phyloP scores from a whole-genome alignment of 1,140 invertebrate species.

The Archivesica marissinica region DNA sequence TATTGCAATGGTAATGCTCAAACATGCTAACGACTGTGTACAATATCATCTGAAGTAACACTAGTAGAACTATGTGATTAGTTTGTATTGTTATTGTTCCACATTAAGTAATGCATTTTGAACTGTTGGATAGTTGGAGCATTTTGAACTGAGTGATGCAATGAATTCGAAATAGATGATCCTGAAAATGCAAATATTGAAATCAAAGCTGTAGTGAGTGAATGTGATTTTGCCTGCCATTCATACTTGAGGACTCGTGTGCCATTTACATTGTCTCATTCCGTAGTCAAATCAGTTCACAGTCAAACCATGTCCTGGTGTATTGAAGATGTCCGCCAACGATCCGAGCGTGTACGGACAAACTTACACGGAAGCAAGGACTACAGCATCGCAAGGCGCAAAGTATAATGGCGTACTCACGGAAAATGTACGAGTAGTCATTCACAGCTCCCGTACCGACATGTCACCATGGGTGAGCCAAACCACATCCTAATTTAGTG shows the following conservation, averaged over 20 bases:
- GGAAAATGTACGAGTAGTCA: not conserved
- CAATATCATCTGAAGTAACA: no score
- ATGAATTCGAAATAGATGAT: no score
- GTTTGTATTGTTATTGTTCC: no score
- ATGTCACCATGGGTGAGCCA: not conserved
- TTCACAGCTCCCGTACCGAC: not conserved
- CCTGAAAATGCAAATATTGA: not conserved
- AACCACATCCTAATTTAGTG: no score
- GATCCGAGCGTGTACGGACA: not conserved
- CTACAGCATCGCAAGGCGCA: not conserved
- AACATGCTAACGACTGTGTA: no score
- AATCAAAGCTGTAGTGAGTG: not conserved
- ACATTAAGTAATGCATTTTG: no score
- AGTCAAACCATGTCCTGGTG: conserved; percentile 17
- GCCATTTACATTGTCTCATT: not conserved
- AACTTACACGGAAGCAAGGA: conserved; percentile 1
- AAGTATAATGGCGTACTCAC: not conserved
- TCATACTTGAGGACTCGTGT: conserved; percentile 35
- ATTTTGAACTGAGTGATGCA: no score
- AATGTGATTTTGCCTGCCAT: conserved; percentile 20
- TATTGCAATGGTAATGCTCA: no score
- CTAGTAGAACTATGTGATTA: no score
- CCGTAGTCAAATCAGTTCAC: not conserved
- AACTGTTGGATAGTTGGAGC: no score
- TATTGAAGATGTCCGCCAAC: not conserved